These are phyloP conservation scores for Parambassis ranga DNA, from an alignment of 2,797 vertebrate species.

Conservation along the genomic window DNA sequence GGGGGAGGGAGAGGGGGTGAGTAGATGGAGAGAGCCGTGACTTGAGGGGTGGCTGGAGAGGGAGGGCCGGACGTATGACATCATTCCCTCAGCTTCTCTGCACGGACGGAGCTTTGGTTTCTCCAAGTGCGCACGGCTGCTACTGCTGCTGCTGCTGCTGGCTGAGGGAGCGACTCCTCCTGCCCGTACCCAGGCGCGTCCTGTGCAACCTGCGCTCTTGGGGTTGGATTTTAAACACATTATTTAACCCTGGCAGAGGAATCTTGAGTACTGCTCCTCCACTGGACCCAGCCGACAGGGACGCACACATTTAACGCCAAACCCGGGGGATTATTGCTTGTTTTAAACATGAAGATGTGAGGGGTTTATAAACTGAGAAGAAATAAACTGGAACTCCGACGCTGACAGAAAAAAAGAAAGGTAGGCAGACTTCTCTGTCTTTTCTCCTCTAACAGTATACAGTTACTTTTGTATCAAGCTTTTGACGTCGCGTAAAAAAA, in stretches of 20 bases:
- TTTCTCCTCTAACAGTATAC: not conserved
- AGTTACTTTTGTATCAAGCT: conserved; percentile 20
- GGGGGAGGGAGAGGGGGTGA: not conserved
- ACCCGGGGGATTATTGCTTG: conserved; percentile 75
- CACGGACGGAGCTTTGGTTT: conserved; percentile 76
- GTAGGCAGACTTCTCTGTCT: conserved; percentile 52
- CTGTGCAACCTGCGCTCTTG: conserved; percentile 71
- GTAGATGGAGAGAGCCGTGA: conserved; percentile 47
- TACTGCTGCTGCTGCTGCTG: too few species aligned
- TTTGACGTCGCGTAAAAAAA: not conserved
- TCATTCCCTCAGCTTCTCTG: conserved; percentile 77
- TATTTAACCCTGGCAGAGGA: conserved; percentile 40
- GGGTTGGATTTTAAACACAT: conserved; percentile 65
- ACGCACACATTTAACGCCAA: conserved; percentile 52
- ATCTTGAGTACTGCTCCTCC: conserved; percentile 38
- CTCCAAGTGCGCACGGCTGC: conserved; percentile 76
- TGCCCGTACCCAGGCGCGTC: conserved; percentile 72
- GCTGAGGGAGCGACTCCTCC: conserved; percentile 77
- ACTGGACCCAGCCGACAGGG: conserved; percentile 69
- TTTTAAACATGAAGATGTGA: conserved; percentile 77
- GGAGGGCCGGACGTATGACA: conserved; percentile 82
- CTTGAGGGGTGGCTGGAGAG: conserved; percentile 64
- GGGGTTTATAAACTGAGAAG: conserved; percentile 55
- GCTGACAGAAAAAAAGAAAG: conserved; percentile 52
- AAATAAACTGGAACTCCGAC: conserved; percentile 65